Conservation (phyloP, 2,797 vertebrate genomes). For the Avahi laniger region DNA sequence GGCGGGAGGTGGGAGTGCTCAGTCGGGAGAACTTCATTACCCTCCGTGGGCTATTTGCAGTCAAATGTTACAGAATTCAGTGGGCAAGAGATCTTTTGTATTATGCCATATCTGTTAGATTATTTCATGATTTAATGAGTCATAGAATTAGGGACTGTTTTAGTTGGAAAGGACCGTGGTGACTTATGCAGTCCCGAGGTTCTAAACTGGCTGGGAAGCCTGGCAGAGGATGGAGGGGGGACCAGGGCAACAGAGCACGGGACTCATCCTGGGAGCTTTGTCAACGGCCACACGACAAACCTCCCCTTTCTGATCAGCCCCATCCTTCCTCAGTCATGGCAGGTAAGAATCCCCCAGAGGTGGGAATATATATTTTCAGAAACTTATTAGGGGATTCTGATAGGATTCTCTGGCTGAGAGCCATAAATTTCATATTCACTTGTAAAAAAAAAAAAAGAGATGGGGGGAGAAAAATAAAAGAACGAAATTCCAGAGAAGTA, state of each 20-base stretch:
- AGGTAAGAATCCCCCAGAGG: not conserved
- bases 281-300: not conserved
- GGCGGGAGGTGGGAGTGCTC: not conserved
- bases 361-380: not conserved
- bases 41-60: not conserved
- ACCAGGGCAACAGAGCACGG: not conserved
- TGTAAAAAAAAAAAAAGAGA: not conserved
- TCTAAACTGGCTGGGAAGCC: not conserved
- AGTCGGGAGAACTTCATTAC: not conserved
- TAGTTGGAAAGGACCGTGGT: not conserved
- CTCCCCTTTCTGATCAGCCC: not conserved
- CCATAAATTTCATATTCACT: not conserved
- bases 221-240: not conserved
- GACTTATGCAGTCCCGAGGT: not conserved
- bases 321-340: not conserved
- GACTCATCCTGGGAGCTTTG: not conserved
- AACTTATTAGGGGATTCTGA: not conserved
- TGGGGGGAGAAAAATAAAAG: not conserved
- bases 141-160: conserved; percentile 37
- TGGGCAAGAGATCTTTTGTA: not conserved
- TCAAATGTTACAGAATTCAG: conserved; percentile 38
- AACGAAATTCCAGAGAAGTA: not conserved
- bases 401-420: not conserved
- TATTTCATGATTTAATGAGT: conserved; percentile 52
- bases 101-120: conserved; percentile 1